Conservation (phyloP, 2,113 vertebrate species). For the Dicrurus megarhynchus region DNA sequence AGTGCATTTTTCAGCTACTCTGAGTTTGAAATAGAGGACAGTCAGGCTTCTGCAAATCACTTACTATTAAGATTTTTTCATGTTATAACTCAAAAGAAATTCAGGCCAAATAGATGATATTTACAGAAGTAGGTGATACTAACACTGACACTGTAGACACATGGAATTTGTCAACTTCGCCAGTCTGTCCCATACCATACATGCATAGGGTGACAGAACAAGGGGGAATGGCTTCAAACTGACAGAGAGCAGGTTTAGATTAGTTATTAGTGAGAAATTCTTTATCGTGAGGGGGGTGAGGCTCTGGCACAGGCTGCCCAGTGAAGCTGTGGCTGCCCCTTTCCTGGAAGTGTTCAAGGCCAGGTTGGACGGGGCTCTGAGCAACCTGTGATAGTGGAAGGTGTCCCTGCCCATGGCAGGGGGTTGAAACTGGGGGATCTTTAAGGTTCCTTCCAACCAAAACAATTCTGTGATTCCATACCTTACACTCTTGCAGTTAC, state of each 20-base stretch:
- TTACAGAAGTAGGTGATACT: neutral
- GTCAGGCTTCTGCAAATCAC: neutral
- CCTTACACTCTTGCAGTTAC: neutral
- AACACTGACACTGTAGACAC: neutral
- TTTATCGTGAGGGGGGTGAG: neutral
- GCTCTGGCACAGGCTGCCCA: fast-evolving
- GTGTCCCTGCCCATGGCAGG: neutral
- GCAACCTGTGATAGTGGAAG: neutral
- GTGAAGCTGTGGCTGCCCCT: neutral
- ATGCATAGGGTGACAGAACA: neutral
- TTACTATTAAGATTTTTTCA: neutral
- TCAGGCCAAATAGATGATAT: neutral
- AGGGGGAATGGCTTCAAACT: neutral
- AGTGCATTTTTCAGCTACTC: neutral
- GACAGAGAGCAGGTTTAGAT: neutral
- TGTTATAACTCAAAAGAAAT: neutral
- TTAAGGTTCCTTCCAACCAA: neutral
- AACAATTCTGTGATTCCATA: neutral
- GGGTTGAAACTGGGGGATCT: neutral
- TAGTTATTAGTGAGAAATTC: neutral
- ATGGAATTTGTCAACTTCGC: neutral
- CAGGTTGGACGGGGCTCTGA: neutral
- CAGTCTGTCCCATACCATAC: no score
- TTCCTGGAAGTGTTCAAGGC: neutral
- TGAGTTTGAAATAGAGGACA: neutral